phyloP scores from a whole-genome alignment of 2,113 vertebrate genomes.

The Pungitius pungitius region DNA sequence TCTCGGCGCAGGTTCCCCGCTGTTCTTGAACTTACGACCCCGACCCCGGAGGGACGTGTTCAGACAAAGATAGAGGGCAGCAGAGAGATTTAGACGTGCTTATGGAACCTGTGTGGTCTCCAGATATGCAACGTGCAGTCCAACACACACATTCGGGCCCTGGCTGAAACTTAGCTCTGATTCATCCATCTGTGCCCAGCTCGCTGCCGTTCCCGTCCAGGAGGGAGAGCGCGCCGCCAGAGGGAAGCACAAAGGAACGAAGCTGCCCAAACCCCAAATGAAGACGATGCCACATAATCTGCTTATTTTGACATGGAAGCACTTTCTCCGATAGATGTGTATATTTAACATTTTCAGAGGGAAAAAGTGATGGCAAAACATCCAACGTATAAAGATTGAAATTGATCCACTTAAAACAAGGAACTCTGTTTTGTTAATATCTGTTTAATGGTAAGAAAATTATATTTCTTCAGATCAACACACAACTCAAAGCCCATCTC shows the following conservation, averaged over 20 bases:
- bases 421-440: conserved; percentile 31
- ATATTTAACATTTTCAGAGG: conserved; percentile 74
- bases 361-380: conserved; percentile 72
- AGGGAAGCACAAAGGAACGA: conserved; percentile 66
- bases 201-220: conserved; percentile 69
- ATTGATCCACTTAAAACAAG: conserved; percentile 59
- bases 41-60: conserved; percentile 88
- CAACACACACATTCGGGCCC: conserved; percentile 80
- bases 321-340: conserved; percentile 68
- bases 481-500: conserved; percentile 11
- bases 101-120: conserved; percentile 95
- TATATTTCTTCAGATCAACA: conserved; percentile 12
- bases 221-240: conserved; percentile 45
- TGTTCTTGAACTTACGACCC: conserved; percentile 94
- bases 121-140: conserved; percentile 87
- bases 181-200: conserved; percentile 80
- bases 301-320: conserved; percentile 75
- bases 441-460: conserved; percentile 40
- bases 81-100: conserved; percentile 89
- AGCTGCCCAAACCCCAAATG: conserved; percentile 63
- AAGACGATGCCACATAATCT: conserved; percentile 66
- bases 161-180: conserved; percentile 78
- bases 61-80: conserved; percentile 93
- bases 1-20: conserved; percentile 86
- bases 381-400: conserved; percentile 55